These are phyloP conservation scores for Operophtera brumata DNA, from an alignment of 2,888 invertebrate genomes.

Conservation along the genomic window DNA sequence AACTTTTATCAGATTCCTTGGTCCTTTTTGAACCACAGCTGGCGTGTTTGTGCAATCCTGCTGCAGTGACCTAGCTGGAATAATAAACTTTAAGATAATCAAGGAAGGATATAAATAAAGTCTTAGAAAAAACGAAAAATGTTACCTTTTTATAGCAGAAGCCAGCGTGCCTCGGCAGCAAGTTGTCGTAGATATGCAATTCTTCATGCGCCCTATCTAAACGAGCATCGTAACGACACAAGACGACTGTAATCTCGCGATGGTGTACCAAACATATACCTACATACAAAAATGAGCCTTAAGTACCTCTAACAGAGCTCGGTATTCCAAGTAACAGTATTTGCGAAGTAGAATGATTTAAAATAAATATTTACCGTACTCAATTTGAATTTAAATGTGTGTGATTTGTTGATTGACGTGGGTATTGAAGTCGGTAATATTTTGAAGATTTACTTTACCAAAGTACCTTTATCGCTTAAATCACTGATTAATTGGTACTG, in stretches of 20 bases:
- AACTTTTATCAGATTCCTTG: background rate
- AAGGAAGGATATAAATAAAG: background rate
- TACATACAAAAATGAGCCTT: slow-evolving; percentile 46
- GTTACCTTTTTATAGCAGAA: slow-evolving; percentile 9
- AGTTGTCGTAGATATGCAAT: slow-evolving; percentile 69
- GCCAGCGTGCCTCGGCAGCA: slow-evolving; percentile 41
- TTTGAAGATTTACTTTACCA: background rate
- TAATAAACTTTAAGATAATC: background rate
- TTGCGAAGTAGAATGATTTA: slow-evolving; percentile 46
- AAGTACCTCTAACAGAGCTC: slow-evolving; percentile 29
- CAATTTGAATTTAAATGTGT: slow-evolving; percentile 30
- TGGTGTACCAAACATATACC: slow-evolving; percentile 46
- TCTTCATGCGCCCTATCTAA: slow-evolving; percentile 75
- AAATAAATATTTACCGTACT: slow-evolving; percentile 39
- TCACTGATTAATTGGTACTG: background rate
- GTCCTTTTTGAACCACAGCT: background rate
- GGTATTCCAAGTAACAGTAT: slow-evolving; percentile 27
- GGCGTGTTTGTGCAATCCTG: background rate
- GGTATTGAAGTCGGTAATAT: slow-evolving; percentile 2
- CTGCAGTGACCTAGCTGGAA: background rate
- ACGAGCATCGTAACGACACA: slow-evolving; percentile 77
- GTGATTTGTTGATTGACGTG: slow-evolving; percentile 12
- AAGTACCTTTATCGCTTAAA: background rate
- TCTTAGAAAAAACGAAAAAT: background rate
- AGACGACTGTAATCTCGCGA: slow-evolving; percentile 67